phyloP scores from a whole-genome alignment of 1,140 invertebrate species.

The Lepeophtheirus salmonis region DNA sequence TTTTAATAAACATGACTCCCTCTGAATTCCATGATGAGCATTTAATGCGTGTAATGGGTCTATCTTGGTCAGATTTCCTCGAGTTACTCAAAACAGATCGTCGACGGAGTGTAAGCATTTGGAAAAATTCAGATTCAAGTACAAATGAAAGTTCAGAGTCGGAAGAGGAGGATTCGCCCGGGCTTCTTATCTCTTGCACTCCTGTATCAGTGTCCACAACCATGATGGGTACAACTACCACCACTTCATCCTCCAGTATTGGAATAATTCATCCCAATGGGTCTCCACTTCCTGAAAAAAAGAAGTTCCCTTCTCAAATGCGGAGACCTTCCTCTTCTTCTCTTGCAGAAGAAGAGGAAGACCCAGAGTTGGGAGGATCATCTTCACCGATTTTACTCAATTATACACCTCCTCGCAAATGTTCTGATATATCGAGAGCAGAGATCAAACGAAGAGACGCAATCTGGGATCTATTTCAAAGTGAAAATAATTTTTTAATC shows the following conservation, averaged over 20 bases:
- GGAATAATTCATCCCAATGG: neutral
- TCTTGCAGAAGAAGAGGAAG: constrained; percentile 17
- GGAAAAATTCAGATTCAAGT: neutral
- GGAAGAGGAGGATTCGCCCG: neutral
- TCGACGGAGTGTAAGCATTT: constrained; percentile 2
- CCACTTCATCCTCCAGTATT: no score
- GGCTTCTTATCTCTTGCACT: no score
- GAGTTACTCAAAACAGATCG: constrained; percentile 22
- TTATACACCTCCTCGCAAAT: neutral
- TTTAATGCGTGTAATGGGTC: constrained; percentile 35
- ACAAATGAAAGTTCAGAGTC: neutral
- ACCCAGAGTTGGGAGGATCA: constrained; percentile 7
- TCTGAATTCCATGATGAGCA: constrained; percentile 40
- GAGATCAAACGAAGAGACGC: constrained; percentile 35
- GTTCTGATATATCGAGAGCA: neutral
- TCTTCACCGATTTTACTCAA: no score
- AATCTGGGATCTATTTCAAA: constrained; percentile 49
- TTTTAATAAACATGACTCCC: constrained; percentile 33
- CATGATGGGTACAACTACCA: no score
- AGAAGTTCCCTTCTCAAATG: constrained; percentile 7
- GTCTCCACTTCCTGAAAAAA: neutral
- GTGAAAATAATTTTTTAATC: constrained; percentile 43
- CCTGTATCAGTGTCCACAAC: no score
- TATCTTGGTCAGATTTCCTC: constrained; percentile 32
- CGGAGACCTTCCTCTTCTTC: neutral